Conservation (phyloP, 2,113 vertebrate genomes). For the Perca fluviatilis region DNA sequence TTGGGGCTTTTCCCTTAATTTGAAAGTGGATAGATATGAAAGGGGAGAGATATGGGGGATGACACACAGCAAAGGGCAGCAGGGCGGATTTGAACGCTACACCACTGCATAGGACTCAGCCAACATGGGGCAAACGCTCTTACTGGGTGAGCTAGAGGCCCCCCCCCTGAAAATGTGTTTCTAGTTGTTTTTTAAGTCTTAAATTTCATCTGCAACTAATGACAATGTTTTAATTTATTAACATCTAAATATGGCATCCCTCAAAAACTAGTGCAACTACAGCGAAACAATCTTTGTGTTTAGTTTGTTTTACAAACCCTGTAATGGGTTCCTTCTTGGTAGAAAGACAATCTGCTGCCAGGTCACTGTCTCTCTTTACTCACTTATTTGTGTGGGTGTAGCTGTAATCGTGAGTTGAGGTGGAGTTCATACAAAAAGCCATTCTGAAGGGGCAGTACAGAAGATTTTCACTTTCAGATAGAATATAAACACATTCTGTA, state of each 20-base stretch:
- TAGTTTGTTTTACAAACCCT: background rate
- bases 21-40: too few species aligned
- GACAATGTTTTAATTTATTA: background rate
- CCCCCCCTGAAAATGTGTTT: background rate
- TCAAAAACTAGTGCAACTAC: background rate
- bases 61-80: too few species aligned
- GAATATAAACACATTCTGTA: background rate
- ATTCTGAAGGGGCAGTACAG: background rate
- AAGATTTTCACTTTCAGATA: background rate
- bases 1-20: too few species aligned
- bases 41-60: too few species aligned
- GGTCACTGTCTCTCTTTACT: background rate
- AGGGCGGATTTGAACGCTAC: too few species aligned
- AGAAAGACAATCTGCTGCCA: background rate
- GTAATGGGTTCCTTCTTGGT: background rate
- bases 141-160: too few species aligned
- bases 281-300: background rate
- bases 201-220: background rate
- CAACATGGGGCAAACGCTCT: too few species aligned
- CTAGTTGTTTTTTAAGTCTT: too few species aligned
- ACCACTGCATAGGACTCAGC: too few species aligned
- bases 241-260: background rate
- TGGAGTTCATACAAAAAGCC: background rate
- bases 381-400: background rate
- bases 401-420: background rate